Evolutionary conservation across 2,113 vertebrate genomes (phyloP).

Genomic region (Maccullochella peelii): DNA sequence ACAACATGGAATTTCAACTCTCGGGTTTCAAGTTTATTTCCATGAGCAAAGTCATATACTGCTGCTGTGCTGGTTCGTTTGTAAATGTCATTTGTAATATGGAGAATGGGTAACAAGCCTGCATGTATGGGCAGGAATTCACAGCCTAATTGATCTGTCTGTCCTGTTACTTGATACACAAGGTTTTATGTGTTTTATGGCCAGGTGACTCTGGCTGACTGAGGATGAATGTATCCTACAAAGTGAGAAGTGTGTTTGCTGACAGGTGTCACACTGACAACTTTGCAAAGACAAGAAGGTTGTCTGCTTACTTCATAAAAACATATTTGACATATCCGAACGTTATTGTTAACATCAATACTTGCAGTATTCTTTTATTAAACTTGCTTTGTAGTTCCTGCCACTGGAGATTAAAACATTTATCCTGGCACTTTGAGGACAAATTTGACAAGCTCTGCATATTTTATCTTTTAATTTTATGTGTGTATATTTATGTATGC

Average conservation of each 20-base stretch:
- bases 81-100: slow-evolving; percentile 44
- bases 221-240: slow-evolving; percentile 74
- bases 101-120: slow-evolving; percentile 2
- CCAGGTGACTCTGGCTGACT: slow-evolving; percentile 70
- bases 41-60: slow-evolving; percentile 50
- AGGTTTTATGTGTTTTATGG: slow-evolving; percentile 64
- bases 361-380: slow-evolving; percentile 16
- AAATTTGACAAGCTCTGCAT: slow-evolving; percentile 85
- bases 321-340: slow-evolving; percentile 1
- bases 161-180: slow-evolving; percentile 18
- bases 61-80: slow-evolving; percentile 38
- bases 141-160: slow-evolving; percentile 36
- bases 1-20: slow-evolving; percentile 61
- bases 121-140: slow-evolving; percentile 14
- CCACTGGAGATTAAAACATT: slow-evolving; percentile 87
- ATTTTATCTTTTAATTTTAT: slow-evolving; percentile 31
- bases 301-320: slow-evolving; percentile 17
- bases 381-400: slow-evolving; percentile 39
- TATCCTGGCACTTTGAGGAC: slow-evolving; percentile 89
- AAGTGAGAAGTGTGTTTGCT: slow-evolving; percentile 74
- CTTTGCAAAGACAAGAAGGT: slow-evolving; percentile 21
- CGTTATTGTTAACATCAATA: slow-evolving; percentile 3
- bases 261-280: slow-evolving; percentile 10
- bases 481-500: neutral
- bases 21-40: slow-evolving; percentile 57